These are phyloP conservation scores for Bombus huntii DNA, from an alignment of 1,140 invertebrate species.

Conservation along the genomic window DNA sequence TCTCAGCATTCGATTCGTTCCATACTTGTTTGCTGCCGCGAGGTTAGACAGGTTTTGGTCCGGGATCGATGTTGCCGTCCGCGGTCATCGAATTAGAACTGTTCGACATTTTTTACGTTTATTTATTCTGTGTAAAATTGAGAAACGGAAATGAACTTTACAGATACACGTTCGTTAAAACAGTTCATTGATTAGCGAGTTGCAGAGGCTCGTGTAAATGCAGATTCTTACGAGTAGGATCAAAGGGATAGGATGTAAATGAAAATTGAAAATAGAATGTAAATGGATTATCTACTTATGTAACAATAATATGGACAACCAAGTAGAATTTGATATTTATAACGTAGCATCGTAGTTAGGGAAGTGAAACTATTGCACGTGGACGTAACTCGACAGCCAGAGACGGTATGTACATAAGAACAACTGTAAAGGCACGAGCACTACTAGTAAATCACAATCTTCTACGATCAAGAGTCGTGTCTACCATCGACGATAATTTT, in stretches of 20 bases:
- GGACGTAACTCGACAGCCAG: neutral
- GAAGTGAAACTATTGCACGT: neutral
- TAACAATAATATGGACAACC: no score
- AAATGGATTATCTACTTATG: no score
- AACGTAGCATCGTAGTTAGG: neutral
- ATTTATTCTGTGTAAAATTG: no score
- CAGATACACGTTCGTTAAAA: no score
- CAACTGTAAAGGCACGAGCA: neutral
- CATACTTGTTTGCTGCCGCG: neutral
- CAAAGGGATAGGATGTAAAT: no score
- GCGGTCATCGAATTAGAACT: neutral
- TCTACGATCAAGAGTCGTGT: neutral
- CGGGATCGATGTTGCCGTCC: neutral
- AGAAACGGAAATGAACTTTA: no score
- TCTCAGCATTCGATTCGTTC: slow-evolving; percentile 6
- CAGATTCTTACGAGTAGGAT: no score
- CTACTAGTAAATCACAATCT: neutral
- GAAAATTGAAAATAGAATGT: no score
- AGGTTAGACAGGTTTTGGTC: neutral
- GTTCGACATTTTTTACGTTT: neutral
- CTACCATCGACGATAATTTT: neutral
- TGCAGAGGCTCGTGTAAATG: no score
- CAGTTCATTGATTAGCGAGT: no score
- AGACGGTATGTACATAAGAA: neutral
- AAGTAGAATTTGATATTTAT: neutral